phyloP scores from a whole-genome alignment of 2,113 vertebrate species.

The Tachuris rubrigastra region DNA sequence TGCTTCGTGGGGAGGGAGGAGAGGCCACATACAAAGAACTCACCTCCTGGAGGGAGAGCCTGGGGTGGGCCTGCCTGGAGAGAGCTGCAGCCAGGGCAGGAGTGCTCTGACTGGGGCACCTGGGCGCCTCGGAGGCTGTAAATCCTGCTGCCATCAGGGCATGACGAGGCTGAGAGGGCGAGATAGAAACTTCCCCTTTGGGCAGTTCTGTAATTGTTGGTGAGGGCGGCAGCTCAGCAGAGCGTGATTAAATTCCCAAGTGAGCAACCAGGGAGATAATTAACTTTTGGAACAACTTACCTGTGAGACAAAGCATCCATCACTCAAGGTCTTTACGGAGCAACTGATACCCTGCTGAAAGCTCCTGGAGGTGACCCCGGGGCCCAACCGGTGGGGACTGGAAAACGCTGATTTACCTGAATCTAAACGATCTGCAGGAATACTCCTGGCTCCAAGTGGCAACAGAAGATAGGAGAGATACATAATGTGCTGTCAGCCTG shows the following conservation, averaged over 20 bases:
- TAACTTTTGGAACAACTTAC: constrained; percentile 49
- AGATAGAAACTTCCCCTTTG: constrained; percentile 40
- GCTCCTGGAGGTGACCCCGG: constrained; percentile 47
- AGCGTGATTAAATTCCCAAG: constrained; percentile 27
- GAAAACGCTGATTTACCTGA: constrained; percentile 36
- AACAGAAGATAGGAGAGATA: neutral
- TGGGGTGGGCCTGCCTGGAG: neutral
- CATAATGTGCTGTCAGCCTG: neutral
- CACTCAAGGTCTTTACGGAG: constrained; percentile 7
- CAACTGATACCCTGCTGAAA: neutral
- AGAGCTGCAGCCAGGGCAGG: neutral
- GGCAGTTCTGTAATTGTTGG: constrained; percentile 8
- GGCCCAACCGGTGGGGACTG: neutral
- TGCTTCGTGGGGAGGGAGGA: neutral
- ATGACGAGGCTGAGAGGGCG: neutral
- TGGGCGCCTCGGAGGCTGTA: neutral
- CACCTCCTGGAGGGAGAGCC: neutral
- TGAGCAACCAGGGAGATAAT: constrained; percentile 40
- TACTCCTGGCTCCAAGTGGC: neutral
- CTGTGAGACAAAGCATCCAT: constrained; percentile 4
- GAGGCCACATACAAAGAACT: neutral
- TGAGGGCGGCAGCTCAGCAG: constrained; percentile 14
- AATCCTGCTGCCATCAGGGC: constrained; percentile 1
- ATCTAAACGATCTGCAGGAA: neutral
- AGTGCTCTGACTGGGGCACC: fast-evolving